Conservation (phyloP, 2,888 invertebrate species). For the Octonoba sinensis region DNA sequence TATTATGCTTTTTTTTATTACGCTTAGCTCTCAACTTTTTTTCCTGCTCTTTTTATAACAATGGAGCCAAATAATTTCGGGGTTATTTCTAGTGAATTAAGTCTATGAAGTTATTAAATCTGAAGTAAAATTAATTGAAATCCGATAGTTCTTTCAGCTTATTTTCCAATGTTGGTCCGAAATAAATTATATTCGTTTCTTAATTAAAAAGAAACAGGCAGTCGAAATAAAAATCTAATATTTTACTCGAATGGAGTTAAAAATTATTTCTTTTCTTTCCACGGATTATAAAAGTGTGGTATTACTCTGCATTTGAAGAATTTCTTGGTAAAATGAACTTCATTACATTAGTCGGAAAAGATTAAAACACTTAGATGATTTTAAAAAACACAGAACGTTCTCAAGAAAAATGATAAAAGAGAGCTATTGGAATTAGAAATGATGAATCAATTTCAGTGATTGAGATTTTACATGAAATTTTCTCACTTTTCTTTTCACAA, state of each 20-base stretch:
- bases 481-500: no score
- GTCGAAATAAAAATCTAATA: conserved; percentile 10
- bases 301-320: conserved; percentile 14
- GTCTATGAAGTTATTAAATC: conserved; percentile 62
- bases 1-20: conserved; percentile 44
- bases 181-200: conserved; percentile 50
- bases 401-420: no score
- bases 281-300: conserved; percentile 48
- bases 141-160: conserved; percentile 53
- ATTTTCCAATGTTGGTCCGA: conserved; percentile 27
- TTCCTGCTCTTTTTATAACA: conserved; percentile 4
- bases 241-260: conserved; percentile 8
- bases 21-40: conserved; percentile 31
- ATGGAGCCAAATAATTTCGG: conserved; percentile 49
- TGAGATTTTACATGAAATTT: no score
- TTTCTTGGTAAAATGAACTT: conserved; percentile 34
- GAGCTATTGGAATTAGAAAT: no score
- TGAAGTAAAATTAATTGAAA: conserved; percentile 63
- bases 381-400: no score
- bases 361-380: no score
- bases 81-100: conserved; percentile 59
- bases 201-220: conserved; percentile 41
- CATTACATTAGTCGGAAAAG: conserved; percentile 20
- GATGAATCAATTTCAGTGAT: no score
- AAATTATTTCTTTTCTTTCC: conserved; percentile 16